Base-by-base conservation (phyloP, 1,140 invertebrate genomes). In the Camponotus pennsylvanicus region DNA sequence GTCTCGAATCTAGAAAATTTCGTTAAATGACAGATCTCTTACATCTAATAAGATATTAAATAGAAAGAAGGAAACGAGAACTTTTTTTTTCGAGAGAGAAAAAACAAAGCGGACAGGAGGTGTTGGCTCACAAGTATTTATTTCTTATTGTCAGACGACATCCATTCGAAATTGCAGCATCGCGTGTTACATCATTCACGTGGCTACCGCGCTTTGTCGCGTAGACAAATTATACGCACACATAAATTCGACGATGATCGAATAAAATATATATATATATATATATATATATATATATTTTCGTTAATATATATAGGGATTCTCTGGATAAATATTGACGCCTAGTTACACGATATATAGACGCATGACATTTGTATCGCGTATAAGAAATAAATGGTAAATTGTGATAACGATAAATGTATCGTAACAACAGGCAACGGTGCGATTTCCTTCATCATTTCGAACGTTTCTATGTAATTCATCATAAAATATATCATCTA, bases 131-230 rank as follows among this genome's bases (percentile, higher is more conserved):
- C 91, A 91, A 89, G 61, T 86, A 76, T 93, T 93, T 92, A 92
- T 91, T 93, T 83, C 63, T 92, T 93, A 92, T 93, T 92, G 91
- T 93, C 92, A 55, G 85, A 93, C 87, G 93, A 93, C 89, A 93
- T 86, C 82, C 88, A 86, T 86, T 91, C 49, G 49, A 91, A 88
- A 21, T 82, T 15, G 59, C 66, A 32, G 75, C 40, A 84, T 52
- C 89, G 79, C 79, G 69, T 87, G 69, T 71, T 37, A 71, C 5
- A n/a, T 42, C 71, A n/a, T 49, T 42, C 80, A 90, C 89, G 86
- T 85, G 85, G 64, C 27, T 18, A 1, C 8, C n/a, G 32, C 27
- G 34, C 15, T 34, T 57, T 77, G 67, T 80, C 49, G 21, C 55
- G 49, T 70, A 57, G 64, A 78, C 66, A 78, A 64, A 37, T 77